Percentiles rank a stretch among this genome's conserved stretches.
Evolutionary conservation across 2,888 invertebrate genomes (phyloP).

Genomic region (Scrobipalpa atriplicella): DNA sequence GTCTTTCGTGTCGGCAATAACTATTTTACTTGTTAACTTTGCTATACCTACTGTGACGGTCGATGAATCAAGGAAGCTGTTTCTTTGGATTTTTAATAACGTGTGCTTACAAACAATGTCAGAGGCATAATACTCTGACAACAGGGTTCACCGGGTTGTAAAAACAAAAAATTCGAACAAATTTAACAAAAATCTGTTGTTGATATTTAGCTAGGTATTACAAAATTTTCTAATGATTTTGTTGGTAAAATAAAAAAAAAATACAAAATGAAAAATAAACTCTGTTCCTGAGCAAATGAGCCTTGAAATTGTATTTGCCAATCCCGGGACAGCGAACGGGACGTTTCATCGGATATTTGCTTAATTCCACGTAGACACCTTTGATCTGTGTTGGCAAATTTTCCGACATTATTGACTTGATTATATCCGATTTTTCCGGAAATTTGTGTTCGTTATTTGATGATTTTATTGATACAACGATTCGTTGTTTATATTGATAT

Average conservation of each 20-base stretch:
- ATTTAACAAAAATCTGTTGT: too few species aligned
- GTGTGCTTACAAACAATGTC: too few species aligned
- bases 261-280: too few species aligned
- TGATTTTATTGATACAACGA: neutral
- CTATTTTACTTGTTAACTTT: too few species aligned
- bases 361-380: neutral
- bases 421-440: neutral
- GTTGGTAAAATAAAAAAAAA: neutral
- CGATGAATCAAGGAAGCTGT: too few species aligned
- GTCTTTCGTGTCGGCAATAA: too few species aligned
- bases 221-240: neutral
- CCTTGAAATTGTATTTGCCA: slow-evolving; percentile 12
- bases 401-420: slow-evolving; percentile 1
- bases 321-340: neutral
- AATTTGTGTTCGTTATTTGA: neutral
- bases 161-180: too few species aligned
- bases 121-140: too few species aligned
- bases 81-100: too few species aligned
- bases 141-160: too few species aligned
- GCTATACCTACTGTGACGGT: too few species aligned
- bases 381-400: slow-evolving; percentile 8
- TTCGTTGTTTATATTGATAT: neutral
- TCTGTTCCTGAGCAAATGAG: neutral
- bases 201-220: too few species aligned
- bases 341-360: slow-evolving; percentile 9